Base-by-base conservation (phyloP, 2,888 invertebrate genomes). In the Tanytarsus gracilentus region DNA sequence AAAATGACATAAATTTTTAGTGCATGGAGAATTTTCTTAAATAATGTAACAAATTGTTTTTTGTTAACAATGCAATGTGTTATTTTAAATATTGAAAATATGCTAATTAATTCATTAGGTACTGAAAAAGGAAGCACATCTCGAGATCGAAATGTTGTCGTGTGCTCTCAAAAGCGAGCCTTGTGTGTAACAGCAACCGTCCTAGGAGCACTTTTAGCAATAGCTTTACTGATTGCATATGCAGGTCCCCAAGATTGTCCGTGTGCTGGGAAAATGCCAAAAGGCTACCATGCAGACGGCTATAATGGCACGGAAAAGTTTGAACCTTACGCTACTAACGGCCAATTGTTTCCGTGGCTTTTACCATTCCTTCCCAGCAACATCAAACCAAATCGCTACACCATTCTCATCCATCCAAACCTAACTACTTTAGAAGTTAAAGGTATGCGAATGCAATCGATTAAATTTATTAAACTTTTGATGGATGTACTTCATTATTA, bases 401-500 rank as follows among this genome's bases (percentile, higher is more conserved):
- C 86, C 69, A 80, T 97, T 61, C 89, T 88, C 74, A 83, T 96
- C 66, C 93, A 95, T 75, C 94, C 96, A 7, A 94, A 96, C 73
- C 78, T 96, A 61, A 91, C 93, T 49, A 90, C 91, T 16, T 82
- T 90, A 58, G 88, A 88, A 72, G 84, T 95, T 56, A 85, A 86
- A 79, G 96, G 95, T 85, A 75, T 69, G 61, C 23, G 23, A 14
- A 23, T n/a, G 6, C 53, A 30, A 14, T 53, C 53, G 8, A n/a
- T n/a, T n/a, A 3, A 62, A 61, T 23, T 25, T 63, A 63, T 27
- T 63, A 69, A 18, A 44, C 62, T 48, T 67, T 70, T 16, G 63
- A 49, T 33, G 23, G 40, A 48, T 33, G 27, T 2, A 29, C n/a
- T 8, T 16, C 8, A 3, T n/a, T 8, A n/a, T 14, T 25, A 26